These are phyloP conservation scores for Phocoena phocoena DNA, from an alignment of 2,113 vertebrate species.

Conservation along the genomic window DNA sequence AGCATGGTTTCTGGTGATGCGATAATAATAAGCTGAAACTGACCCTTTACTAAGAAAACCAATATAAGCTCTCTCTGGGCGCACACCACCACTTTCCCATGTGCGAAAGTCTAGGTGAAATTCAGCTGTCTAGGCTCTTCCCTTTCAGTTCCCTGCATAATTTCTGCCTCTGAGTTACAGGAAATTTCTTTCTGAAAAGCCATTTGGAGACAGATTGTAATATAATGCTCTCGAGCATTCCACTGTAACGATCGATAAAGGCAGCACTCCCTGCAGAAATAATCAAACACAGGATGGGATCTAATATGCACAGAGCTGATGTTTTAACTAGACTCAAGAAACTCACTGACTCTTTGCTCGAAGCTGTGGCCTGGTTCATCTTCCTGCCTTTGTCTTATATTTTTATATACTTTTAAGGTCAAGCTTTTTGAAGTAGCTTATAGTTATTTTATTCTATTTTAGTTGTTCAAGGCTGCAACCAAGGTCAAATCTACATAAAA, in stretches of 20 bases:
- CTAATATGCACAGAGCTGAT: conserved; percentile 58
- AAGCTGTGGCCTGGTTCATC: neutral
- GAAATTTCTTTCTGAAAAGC: conserved; percentile 79
- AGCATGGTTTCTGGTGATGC: neutral
- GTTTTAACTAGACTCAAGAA: conserved; percentile 50
- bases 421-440: conserved; percentile 47
- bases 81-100: neutral
- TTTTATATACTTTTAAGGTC: conserved; percentile 68
- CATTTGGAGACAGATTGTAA: conserved; percentile 78
- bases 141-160: conserved; percentile 73
- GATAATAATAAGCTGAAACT: conserved; percentile 3
- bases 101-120: conserved; percentile 44
- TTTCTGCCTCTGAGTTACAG: conserved; percentile 78
- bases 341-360: neutral
- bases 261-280: conserved; percentile 65
- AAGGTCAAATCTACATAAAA: conserved; percentile 44
- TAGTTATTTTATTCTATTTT: conserved; percentile 63
- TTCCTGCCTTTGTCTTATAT: conserved; percentile 70
- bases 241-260: conserved; percentile 74
- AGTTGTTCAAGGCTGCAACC: conserved; percentile 43
- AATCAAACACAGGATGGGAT: conserved; percentile 61
- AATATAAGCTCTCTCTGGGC: neutral
- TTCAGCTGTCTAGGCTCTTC: conserved; percentile 62
- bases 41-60: neutral
- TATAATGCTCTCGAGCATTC: conserved; percentile 70